Conservation (phyloP, 2,797 vertebrate species). For the Silurus lanzhouensis region DNA sequence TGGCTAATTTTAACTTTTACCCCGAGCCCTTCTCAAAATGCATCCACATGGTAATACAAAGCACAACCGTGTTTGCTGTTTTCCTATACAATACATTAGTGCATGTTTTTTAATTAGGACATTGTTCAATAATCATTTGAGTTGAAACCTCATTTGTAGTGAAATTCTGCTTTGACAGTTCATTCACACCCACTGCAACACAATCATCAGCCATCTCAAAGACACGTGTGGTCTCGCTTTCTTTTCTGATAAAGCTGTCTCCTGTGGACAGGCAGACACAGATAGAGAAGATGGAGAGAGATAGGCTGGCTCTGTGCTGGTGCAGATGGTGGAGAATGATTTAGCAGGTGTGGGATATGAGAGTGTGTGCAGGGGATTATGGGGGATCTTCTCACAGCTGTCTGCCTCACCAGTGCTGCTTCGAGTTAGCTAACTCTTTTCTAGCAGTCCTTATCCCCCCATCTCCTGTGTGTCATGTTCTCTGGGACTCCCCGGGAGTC, state of each 20-base stretch:
- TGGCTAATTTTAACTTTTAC: not conserved
- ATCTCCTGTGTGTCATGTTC: not conserved
- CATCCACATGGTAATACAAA: not conserved
- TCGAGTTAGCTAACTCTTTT: constrained; percentile 14
- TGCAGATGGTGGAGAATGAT: constrained; percentile 37
- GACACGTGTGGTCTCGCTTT: not conserved
- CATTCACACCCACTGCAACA: not conserved
- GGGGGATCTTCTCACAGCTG: constrained; percentile 29
- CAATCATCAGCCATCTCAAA: constrained; percentile 18
- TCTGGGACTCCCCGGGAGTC: not conserved
- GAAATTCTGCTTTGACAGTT: constrained; percentile 13
- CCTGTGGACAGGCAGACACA: constrained; percentile 21
- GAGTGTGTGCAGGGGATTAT: constrained; percentile 43
- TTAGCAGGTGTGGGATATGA: constrained; percentile 47
- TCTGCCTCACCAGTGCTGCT: constrained; percentile 1
- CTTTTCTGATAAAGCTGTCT: constrained; percentile 12
- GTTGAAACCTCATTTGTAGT: not conserved
- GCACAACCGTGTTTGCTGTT: not conserved
- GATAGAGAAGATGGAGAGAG: constrained; percentile 33
- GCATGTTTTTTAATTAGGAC: not conserved
- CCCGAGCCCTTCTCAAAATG: not conserved
- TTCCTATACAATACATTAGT: not conserved
- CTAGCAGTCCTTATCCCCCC: not conserved
- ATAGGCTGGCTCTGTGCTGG: constrained; percentile 24
- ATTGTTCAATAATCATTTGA: not conserved